Conservation (phyloP, 2,797 vertebrate genomes). For the Lophura swinhoii region DNA sequence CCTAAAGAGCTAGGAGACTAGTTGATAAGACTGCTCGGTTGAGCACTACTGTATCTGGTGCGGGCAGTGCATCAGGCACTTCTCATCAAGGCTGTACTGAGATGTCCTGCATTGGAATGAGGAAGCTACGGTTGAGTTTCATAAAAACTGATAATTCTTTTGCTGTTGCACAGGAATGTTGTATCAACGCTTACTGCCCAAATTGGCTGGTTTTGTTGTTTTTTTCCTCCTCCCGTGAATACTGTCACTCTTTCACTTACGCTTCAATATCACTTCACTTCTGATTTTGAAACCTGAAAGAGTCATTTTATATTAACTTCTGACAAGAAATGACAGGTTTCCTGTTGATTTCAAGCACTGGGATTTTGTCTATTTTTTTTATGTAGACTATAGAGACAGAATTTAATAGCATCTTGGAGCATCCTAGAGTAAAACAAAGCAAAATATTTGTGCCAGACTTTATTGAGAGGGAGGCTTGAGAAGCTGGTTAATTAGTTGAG, state of each 20-base stretch:
- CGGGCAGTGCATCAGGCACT: background rate
- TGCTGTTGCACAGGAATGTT: background rate
- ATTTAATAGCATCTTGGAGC: background rate
- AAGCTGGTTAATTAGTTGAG: background rate
- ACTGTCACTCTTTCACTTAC: background rate
- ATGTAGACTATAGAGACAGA: background rate
- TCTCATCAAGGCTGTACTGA: background rate
- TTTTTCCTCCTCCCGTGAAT: background rate
- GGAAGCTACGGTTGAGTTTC: background rate
- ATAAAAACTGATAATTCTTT: background rate
- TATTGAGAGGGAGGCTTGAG: background rate
- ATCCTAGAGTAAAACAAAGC: background rate
- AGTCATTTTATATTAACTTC: background rate
- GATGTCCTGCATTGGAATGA: background rate
- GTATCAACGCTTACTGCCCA: background rate
- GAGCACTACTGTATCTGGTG: background rate
- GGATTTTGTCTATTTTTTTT: background rate
- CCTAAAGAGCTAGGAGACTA: background rate
- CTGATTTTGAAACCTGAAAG: background rate
- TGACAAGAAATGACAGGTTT: background rate
- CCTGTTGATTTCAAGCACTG: background rate
- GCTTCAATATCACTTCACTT: background rate
- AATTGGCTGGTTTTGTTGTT: background rate
- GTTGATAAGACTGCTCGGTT: background rate
- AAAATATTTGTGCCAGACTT: background rate